Evolutionary conservation across 2,888 invertebrate genomes (phyloP).

Genomic region (Glomeris marginata): DNA sequence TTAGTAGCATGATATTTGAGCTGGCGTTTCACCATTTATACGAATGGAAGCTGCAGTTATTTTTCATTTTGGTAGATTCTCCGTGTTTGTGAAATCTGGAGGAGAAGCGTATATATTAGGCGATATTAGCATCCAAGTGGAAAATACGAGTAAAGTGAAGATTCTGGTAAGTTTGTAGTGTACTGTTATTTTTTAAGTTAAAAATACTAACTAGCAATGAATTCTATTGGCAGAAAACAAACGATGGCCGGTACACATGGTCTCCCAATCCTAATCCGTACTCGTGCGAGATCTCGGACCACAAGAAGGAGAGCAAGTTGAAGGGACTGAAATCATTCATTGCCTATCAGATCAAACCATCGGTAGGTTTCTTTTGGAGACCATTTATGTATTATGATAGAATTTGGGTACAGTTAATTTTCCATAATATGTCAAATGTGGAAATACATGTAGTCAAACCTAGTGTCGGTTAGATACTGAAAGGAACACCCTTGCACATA

Average conservation of each 20-base stretch:
- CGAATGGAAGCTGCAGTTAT: too few relatives aligned
- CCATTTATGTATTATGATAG: too few relatives aligned
- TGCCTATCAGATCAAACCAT: slow-evolving; percentile 88
- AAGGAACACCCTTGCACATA: too few relatives aligned
- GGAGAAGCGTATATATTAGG: slow-evolving; percentile 79
- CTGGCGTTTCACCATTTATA: too few relatives aligned
- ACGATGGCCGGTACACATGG: slow-evolving; percentile 60
- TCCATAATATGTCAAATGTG: too few relatives aligned
- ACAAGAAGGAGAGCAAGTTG: slow-evolving; percentile 93
- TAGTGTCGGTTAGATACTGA: too few relatives aligned
- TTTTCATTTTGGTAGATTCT: slow-evolving; percentile 48
- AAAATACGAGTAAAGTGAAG: slow-evolving; percentile 53
- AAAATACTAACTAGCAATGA: not conserved
- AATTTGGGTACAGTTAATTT: too few relatives aligned
- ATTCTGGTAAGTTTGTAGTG: slow-evolving; percentile 36
- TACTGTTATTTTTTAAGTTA: slow-evolving; percentile 5
- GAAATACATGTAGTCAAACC: too few relatives aligned
- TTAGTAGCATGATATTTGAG: too few relatives aligned
- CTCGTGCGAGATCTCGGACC: slow-evolving; percentile 75
- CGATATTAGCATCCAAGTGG: slow-evolving; percentile 48
- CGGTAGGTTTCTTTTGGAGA: slow-evolving; percentile 44
- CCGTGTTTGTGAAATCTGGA: slow-evolving; percentile 77
- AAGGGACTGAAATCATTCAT: slow-evolving; percentile 96
- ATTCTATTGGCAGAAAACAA: slow-evolving; percentile 35
- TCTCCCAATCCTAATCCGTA: slow-evolving; percentile 55